Conservation (phyloP, 1,140 invertebrate species). For the Drosophila malerkotliana region DNA sequence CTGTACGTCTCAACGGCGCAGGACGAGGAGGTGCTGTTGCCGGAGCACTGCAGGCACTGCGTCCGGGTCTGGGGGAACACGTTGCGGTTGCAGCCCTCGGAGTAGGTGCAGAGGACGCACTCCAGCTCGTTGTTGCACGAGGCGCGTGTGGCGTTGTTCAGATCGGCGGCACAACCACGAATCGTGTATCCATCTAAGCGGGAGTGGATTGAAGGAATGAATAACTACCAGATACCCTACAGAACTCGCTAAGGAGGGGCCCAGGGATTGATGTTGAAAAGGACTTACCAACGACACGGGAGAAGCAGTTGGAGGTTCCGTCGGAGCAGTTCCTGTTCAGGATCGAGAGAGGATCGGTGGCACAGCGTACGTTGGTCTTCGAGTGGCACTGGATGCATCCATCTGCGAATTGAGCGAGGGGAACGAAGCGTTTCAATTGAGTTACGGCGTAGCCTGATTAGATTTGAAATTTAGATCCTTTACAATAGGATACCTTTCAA, state of each 20-base stretch:
- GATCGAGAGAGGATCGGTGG: constrained; percentile 64
- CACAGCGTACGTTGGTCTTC: constrained; percentile 61
- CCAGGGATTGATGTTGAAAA: no score
- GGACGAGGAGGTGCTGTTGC: constrained; percentile 52
- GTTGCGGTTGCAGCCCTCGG: constrained; percentile 72
- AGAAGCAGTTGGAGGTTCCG: constrained; percentile 56
- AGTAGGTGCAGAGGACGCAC: constrained; percentile 60
- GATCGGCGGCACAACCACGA: constrained; percentile 68
- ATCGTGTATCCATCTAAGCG: constrained; percentile 71
- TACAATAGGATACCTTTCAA: no score
- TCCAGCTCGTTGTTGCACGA: constrained; percentile 74
- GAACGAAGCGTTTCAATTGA: constrained; percentile 25
- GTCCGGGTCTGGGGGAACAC: constrained; percentile 66
- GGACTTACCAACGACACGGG: constrained; percentile 51
- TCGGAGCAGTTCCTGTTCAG: constrained; percentile 62
- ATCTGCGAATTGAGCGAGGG: constrained; percentile 50
- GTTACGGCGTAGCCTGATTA: constrained; percentile 25
- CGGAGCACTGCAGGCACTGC: constrained; percentile 71
- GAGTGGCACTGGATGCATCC: constrained; percentile 78
- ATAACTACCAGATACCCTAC: no score
- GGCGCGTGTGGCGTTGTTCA: constrained; percentile 57
- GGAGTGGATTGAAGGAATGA: background rate
- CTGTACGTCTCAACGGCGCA: constrained; percentile 63
- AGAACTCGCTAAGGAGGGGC: no score
- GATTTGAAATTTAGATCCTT: constrained; percentile 16